phyloP scores from a whole-genome alignment of 2,113 vertebrate species.

The Gavia stellata region DNA sequence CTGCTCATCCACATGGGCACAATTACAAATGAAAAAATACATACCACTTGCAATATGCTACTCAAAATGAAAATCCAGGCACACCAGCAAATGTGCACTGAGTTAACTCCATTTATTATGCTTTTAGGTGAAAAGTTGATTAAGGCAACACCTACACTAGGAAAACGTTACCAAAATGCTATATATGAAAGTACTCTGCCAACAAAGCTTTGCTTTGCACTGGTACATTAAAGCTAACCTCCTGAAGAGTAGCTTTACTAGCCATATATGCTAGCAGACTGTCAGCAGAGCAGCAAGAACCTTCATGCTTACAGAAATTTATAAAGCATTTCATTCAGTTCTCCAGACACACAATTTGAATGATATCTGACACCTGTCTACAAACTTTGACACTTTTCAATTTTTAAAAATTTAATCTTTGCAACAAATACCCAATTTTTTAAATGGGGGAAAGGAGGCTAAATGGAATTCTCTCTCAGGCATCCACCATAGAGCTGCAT shows the following conservation, averaged over 20 bases:
- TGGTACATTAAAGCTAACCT: background rate
- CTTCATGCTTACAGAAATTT: background rate
- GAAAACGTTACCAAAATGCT: background rate
- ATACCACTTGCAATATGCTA: background rate
- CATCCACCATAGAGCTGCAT: background rate
- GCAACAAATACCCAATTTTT: background rate
- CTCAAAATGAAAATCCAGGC: background rate
- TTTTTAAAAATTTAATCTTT: background rate
- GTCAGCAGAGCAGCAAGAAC: background rate
- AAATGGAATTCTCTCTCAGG: background rate
- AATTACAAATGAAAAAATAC: background rate
- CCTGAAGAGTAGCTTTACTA: background rate
- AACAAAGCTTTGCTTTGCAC: background rate
- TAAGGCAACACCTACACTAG: background rate
- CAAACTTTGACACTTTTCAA: background rate
- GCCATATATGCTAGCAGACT: accelerated
- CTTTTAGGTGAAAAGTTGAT: background rate
- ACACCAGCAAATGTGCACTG: background rate
- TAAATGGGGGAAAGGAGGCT: background rate
- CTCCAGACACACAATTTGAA: background rate
- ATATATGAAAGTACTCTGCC: background rate
- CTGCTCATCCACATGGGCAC: background rate
- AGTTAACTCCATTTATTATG: background rate
- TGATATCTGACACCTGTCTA: background rate
- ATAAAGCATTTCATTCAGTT: background rate